phyloP scores from a whole-genome alignment of 2,888 invertebrate species.

The Chymomyza caudatula region DNA sequence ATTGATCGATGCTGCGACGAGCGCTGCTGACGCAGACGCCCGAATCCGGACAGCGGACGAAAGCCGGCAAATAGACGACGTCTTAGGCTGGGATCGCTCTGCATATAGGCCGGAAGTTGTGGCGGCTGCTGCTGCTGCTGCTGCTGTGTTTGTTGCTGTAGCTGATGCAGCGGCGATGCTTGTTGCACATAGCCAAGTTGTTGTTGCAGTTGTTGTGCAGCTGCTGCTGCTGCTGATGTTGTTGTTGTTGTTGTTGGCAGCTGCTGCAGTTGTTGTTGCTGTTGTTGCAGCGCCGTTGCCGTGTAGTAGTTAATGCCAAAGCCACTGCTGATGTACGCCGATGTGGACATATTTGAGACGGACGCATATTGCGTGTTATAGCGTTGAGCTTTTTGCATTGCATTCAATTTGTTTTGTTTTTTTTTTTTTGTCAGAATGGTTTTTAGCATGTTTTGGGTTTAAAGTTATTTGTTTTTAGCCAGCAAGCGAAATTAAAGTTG shows the following conservation, averaged over 20 bases:
- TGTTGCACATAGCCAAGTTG: conserved; percentile 18
- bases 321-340: conserved; percentile 71
- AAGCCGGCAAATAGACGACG: conserved; percentile 89
- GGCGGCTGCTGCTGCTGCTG: conserved; percentile 24
- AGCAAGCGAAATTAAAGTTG: conserved; percentile 51
- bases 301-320: conserved; percentile 75
- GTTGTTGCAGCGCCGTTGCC: conserved; percentile 42
- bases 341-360: conserved; percentile 68
- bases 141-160: conserved; percentile 38
- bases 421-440: conserved; percentile 11
- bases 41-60: conserved; percentile 86
- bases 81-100: conserved; percentile 82
- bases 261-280: conserved; percentile 27
- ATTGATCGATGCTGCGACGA: conserved; percentile 89
- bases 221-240: conserved; percentile 23
- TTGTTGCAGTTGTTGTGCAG: not conserved
- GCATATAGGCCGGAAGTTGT: conserved; percentile 25
- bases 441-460: conserved; percentile 25
- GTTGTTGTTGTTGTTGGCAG: conserved; percentile 13
- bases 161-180: conserved; percentile 29
- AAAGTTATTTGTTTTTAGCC: conserved; percentile 29
- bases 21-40: conserved; percentile 82
- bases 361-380: conserved; percentile 47
- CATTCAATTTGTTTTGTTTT: conserved; percentile 28
- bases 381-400: conserved; percentile 62